Evolutionary conservation across 2,888 invertebrate genomes (phyloP).

Genomic region (Philopedon plagiatum): DNA sequence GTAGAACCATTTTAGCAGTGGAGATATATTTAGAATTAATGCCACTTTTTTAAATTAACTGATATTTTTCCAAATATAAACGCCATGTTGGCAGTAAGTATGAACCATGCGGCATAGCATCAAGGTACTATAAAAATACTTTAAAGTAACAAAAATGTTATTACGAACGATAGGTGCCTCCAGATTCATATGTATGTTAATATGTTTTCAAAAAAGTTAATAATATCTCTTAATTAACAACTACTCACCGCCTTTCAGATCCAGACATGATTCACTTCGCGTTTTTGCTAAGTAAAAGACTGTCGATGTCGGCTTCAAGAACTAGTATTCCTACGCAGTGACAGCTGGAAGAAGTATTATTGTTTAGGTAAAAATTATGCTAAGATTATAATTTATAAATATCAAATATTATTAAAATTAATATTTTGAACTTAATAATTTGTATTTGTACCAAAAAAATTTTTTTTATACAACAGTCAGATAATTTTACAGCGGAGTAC

Average conservation of each 20-base stretch:
- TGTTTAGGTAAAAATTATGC: neutral
- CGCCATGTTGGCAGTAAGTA: conserved; percentile 76
- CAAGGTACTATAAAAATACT: neutral
- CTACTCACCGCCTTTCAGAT: conserved; percentile 86
- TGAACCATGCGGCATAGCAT: conserved; percentile 53
- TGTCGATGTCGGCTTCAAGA: conserved; percentile 49
- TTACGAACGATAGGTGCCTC: neutral
- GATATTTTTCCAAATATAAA: conserved; percentile 48
- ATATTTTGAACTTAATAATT: neutral
- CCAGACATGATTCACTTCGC: conserved; percentile 87
- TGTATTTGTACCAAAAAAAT: conserved; percentile 13
- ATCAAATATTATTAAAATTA: neutral
- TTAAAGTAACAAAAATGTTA: neutral
- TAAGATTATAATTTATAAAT: neutral
- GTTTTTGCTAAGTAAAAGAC: conserved; percentile 78
- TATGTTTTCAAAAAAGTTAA: neutral
- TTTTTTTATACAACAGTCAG: conserved; percentile 1
- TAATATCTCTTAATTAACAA: conserved; percentile 59
- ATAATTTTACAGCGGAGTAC: conserved; percentile 37
- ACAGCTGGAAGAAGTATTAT: conserved; percentile 36
- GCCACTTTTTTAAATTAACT: neutral
- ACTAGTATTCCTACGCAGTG: conserved; percentile 43
- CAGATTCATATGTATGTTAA: neutral
- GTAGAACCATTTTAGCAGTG: neutral
- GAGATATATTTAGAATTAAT: conserved; percentile 1